phyloP scores from a whole-genome alignment of 2,797 vertebrate species.

The Nothura maculosa region DNA sequence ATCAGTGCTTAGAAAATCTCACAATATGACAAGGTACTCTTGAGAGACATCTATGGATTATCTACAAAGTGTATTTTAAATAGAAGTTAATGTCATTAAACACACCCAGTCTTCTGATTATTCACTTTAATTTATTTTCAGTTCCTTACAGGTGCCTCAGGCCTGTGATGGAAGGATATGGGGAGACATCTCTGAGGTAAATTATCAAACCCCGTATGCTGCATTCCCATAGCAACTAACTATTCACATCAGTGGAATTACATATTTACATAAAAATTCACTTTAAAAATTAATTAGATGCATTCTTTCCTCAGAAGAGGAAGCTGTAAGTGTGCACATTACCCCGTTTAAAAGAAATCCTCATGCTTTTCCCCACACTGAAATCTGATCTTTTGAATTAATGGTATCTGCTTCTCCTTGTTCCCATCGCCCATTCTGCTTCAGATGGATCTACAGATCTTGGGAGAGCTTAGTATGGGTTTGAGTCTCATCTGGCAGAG shows the following conservation, averaged over 20 bases:
- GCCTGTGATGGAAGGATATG: not conserved
- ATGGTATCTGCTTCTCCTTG: not conserved
- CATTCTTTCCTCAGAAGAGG: not conserved
- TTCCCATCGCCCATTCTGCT: not conserved
- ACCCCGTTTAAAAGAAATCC: not conserved
- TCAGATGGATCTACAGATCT: not conserved
- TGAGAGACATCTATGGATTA: constrained; percentile 1
- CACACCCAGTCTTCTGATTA: not conserved
- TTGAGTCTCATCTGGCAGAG: fast-evolving
- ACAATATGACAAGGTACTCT: constrained; percentile 7
- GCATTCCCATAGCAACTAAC: constrained; percentile 51
- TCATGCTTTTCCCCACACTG: not conserved
- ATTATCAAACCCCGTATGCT: not conserved
- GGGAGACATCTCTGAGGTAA: not conserved
- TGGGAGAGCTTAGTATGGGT: not conserved
- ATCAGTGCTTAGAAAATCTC: constrained; percentile 46
- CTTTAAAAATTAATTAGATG: not conserved
- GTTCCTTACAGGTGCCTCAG: constrained; percentile 12
- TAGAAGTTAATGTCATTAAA: constrained; percentile 34
- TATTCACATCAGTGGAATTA: not conserved
- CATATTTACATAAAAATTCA: not conserved
- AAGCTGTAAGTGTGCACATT: not conserved
- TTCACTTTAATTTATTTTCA: constrained; percentile 38
- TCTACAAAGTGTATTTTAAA: constrained; percentile 36
- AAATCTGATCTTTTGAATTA: not conserved